A percentile compares a stretch with the other conserved stretches of the same genome.
These are phyloP conservation scores for Encarsia formosa DNA, from an alignment of 2,888 invertebrate genomes.

Conservation along the genomic window DNA sequence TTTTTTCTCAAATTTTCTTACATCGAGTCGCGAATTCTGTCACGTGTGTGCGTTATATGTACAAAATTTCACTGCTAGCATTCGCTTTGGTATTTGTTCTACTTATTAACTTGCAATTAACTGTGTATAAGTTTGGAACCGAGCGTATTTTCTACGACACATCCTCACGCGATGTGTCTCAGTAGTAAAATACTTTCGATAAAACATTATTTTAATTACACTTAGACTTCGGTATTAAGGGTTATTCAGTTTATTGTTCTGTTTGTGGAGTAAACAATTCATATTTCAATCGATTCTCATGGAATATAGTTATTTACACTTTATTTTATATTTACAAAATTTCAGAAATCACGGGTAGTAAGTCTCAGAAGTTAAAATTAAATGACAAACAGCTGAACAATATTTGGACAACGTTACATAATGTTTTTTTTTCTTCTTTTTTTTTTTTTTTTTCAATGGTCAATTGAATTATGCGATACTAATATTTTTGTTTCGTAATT, in stretches of 20 bases:
- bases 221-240: not conserved
- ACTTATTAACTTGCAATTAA: constrained; percentile 1
- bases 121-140: not conserved
- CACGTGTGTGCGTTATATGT: constrained; percentile 12
- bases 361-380: constrained; percentile 11
- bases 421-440: too few relatives aligned
- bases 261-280: not conserved
- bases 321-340: constrained; percentile 19
- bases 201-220: not conserved
- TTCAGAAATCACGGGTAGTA: constrained; percentile 3
- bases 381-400: constrained; percentile 9
- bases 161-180: too few relatives aligned
- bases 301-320: constrained; percentile 25
- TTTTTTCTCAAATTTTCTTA: not conserved
- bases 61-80: constrained; percentile 18
- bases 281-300: constrained; percentile 5
- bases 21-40: not conserved
- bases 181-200: constrained; percentile 17
- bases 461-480: too few relatives aligned
- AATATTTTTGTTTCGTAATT: too few relatives aligned
- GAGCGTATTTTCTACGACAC: constrained; percentile 4
- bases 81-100: constrained; percentile 24
- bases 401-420: too few relatives aligned
- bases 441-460: too few relatives aligned
- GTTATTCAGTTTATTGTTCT: not conserved